phyloP scores from a whole-genome alignment of 1,140 invertebrate genomes.

The Anastrepha obliqua region DNA sequence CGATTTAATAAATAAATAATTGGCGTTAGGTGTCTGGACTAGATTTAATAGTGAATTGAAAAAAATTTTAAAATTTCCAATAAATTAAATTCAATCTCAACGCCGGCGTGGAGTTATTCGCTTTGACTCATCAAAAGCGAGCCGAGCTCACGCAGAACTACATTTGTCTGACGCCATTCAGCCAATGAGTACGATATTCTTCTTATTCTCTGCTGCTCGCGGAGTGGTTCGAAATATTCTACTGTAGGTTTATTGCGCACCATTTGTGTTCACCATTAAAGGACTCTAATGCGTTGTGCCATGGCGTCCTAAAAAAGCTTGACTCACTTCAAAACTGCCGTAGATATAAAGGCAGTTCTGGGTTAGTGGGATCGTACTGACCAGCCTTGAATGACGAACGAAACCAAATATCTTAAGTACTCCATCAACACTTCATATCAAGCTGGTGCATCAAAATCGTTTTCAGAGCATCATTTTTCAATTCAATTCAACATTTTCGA shows the following conservation, averaged over 20 bases:
- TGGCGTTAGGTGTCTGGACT: too few species aligned
- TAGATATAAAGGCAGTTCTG: slow-evolving; percentile 87
- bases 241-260: slow-evolving; percentile 85
- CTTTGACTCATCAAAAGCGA: background rate
- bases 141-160: slow-evolving; percentile 59
- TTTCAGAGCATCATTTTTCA: slow-evolving; percentile 74
- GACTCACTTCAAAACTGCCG: slow-evolving; percentile 85
- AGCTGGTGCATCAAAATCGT: slow-evolving; percentile 89
- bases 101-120: background rate
- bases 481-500: too few species aligned
- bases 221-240: slow-evolving; percentile 85
- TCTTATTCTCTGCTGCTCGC: slow-evolving; percentile 85
- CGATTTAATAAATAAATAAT: too few species aligned
- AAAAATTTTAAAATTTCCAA: background rate
- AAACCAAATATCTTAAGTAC: slow-evolving; percentile 91
- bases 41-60: too few species aligned
- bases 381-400: slow-evolving; percentile 88
- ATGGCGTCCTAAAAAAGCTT: slow-evolving; percentile 83
- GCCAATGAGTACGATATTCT: slow-evolving; percentile 83
- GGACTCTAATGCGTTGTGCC: slow-evolving; percentile 87
- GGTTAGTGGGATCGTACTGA: slow-evolving; percentile 83
- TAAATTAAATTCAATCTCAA: background rate
- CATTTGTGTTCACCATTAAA: slow-evolving; percentile 83
- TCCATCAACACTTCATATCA: slow-evolving; percentile 91
- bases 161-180: slow-evolving; percentile 79